These are phyloP conservation scores for Dolomedes plantarius DNA, from an alignment of 2,888 invertebrate genomes.

Conservation along the genomic window DNA sequence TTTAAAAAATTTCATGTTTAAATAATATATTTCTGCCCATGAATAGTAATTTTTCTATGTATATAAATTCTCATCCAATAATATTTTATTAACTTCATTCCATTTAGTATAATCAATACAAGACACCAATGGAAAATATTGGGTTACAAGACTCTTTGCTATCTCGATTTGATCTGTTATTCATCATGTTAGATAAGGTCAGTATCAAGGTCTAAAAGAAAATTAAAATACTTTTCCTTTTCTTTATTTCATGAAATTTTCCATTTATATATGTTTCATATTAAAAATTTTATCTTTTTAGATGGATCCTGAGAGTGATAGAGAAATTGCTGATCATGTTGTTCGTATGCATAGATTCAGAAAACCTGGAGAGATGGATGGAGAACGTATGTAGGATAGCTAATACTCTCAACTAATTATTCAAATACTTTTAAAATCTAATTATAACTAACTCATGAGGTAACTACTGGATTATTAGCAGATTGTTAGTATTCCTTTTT, in stretches of 20 bases:
- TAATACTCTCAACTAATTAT: too few species aligned
- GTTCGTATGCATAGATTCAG: conserved; percentile 98
- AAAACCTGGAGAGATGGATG: conserved; percentile 94
- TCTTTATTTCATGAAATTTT: too few species aligned
- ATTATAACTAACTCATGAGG: too few species aligned
- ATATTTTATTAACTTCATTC: too few species aligned
- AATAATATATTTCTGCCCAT: too few species aligned
- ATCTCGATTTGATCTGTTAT: conserved; percentile 98
- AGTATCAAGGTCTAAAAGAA: conserved; percentile 29
- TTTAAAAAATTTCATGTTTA: too few species aligned
- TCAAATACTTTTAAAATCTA: too few species aligned
- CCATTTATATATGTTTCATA: background rate
- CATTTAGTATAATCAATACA: conserved; percentile 95
- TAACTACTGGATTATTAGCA: background rate
- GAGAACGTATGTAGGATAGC: conserved; percentile 85
- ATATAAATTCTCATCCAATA: too few species aligned
- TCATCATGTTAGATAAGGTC: conserved; percentile 95
- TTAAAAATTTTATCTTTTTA: conserved; percentile 18
- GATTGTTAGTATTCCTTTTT: too few species aligned
- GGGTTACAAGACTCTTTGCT: conserved; percentile 97
- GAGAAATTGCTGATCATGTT: conserved; percentile 96
- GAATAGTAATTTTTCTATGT: too few species aligned
- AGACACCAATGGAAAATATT: conserved; percentile 99
- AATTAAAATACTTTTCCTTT: too few species aligned
- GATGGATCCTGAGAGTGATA: conserved; percentile 89